These are phyloP conservation scores for Thalassoma bifasciatum DNA, from an alignment of 2,113 vertebrate genomes.

Conservation along the genomic window DNA sequence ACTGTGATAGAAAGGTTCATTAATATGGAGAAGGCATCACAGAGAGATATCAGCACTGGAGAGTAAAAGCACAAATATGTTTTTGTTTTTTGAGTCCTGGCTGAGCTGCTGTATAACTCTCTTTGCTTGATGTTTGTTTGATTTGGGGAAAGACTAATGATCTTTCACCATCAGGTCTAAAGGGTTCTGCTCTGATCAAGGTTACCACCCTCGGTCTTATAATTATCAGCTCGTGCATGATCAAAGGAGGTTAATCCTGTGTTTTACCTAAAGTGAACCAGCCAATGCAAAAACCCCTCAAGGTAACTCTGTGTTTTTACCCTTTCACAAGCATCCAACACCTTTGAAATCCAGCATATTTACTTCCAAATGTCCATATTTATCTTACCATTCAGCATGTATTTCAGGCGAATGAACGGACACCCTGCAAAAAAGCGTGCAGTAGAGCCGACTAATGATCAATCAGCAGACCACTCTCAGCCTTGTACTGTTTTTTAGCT, in stretches of 20 bases:
- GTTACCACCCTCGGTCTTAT: slow-evolving; percentile 1
- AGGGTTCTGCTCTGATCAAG: slow-evolving; percentile 29
- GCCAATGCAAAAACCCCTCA: neutral
- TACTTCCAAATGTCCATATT: neutral
- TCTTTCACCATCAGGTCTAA: neutral
- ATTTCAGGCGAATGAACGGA: neutral
- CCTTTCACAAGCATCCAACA: neutral
- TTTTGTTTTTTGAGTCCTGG: slow-evolving; percentile 23
- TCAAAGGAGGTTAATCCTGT: slow-evolving; percentile 31
- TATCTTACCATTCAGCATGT: neutral
- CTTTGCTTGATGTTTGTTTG: slow-evolving; percentile 1
- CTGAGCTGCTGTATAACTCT: slow-evolving; percentile 12
- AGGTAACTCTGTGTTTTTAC: neutral
- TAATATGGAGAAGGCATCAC: slow-evolving; percentile 63
- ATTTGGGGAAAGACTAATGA: slow-evolving; percentile 11
- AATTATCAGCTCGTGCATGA: slow-evolving; percentile 20
- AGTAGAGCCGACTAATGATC: slow-evolving; percentile 28
- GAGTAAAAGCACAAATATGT: slow-evolving; percentile 36
- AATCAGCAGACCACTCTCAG: slow-evolving; percentile 49
- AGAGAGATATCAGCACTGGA: slow-evolving; percentile 28
- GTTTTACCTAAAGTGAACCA: neutral
- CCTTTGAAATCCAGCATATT: slow-evolving; percentile 8
- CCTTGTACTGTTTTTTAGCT: slow-evolving; percentile 27
- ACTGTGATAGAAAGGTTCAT: slow-evolving; percentile 69
- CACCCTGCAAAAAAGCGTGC: slow-evolving; percentile 12